Percentiles rank a stretch among this genome's conserved stretches.
Evolutionary conservation across 1,140 invertebrate genomes (phyloP).

Genomic region (Drosophila nannoptera): DNA sequence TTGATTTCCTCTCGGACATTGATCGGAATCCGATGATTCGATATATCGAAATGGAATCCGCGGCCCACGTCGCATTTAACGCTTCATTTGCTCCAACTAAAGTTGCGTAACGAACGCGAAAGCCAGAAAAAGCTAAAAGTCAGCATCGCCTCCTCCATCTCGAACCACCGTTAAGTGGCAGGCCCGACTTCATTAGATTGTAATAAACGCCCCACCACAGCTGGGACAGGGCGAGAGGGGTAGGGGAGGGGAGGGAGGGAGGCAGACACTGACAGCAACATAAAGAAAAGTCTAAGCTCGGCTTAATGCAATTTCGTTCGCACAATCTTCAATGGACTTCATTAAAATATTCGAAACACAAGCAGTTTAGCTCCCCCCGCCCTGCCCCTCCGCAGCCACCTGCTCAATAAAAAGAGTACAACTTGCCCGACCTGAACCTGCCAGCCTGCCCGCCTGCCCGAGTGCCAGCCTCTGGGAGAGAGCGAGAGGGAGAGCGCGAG

Average conservation of each 20-base stretch:
- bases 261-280: slow-evolving; percentile 66
- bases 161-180: slow-evolving; percentile 70
- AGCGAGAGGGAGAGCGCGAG: slow-evolving; percentile 2
- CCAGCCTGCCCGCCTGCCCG: no score
- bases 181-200: slow-evolving; percentile 77
- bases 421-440: slow-evolving; percentile 67
- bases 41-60: neutral
- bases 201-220: slow-evolving; percentile 68
- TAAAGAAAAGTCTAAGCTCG: slow-evolving; percentile 67
- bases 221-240: neutral
- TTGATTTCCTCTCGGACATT: neutral
- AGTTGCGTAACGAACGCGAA: slow-evolving; percentile 38
- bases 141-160: slow-evolving; percentile 31
- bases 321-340: slow-evolving; percentile 76
- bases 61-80: slow-evolving; percentile 28
- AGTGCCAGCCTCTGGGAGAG: no score
- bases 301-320: slow-evolving; percentile 76
- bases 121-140: slow-evolving; percentile 26
- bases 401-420: slow-evolving; percentile 32
- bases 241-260: neutral
- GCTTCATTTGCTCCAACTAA: slow-evolving; percentile 42
- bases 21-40: neutral
- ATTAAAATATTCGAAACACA: slow-evolving; percentile 77
- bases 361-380: slow-evolving; percentile 55
- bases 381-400: neutral